These are phyloP conservation scores for Epizoanthus ramosus DNA, from an alignment of 92 coral and sea anemone species.

Conservation along the genomic window DNA sequence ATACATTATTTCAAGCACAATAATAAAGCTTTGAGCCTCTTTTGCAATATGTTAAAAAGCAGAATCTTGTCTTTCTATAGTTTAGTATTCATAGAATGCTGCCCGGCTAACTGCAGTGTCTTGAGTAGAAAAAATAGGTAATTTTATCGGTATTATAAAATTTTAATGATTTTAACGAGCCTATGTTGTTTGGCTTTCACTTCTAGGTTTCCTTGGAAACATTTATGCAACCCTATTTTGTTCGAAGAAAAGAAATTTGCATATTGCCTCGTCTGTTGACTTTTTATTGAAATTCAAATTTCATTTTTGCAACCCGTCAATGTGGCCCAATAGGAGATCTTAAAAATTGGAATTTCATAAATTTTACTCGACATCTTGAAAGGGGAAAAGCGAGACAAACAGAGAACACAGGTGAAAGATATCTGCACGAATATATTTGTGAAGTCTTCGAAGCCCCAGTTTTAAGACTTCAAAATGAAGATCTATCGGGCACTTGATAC, in stretches of 20 bases:
- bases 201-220: conserved; percentile 25
- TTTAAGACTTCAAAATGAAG: conserved; percentile 8
- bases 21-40: no score
- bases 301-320: conserved; percentile 48
- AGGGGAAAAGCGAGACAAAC: not conserved
- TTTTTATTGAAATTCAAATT: conserved; percentile 70
- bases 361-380: conserved; percentile 41
- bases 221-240: not conserved
- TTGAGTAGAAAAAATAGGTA: not conserved
- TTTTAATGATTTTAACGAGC: conserved; percentile 19
- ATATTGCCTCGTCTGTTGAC: conserved; percentile 53
- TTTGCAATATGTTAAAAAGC: no score
- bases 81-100: no score
- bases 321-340: conserved; percentile 57
- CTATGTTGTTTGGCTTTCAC: conserved; percentile 21
- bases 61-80: no score
- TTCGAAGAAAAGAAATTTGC: conserved; percentile 56
- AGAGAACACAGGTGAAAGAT: conserved; percentile 24
- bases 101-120: no score
- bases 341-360: conserved; percentile 5
- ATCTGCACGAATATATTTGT: conserved; percentile 5
- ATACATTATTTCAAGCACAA: no score
- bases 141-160: not conserved
- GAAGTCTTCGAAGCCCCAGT: not conserved
- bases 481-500: not conserved